Evolutionary conservation across 2,113 vertebrate species (phyloP).

Genomic region (Hipposideros armiger): DNA sequence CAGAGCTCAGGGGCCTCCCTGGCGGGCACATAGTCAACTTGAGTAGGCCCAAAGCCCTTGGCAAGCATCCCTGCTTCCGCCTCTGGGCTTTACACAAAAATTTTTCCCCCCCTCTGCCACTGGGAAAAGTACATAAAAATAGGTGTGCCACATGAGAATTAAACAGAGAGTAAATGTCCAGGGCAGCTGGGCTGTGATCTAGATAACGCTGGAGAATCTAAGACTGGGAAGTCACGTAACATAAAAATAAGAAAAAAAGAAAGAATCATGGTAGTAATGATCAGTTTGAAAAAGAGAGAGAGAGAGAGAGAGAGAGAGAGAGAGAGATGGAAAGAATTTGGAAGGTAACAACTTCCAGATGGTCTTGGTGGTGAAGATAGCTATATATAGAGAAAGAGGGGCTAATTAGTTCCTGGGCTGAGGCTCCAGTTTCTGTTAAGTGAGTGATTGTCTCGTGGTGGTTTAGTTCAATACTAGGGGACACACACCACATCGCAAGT

Average conservation of each 20-base stretch:
- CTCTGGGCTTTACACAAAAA: constrained; percentile 35
- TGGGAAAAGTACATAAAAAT: constrained; percentile 77
- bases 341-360: constrained; percentile 81
- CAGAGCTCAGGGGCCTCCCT: constrained; percentile 42
- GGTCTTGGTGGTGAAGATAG: constrained; percentile 74
- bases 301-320: background rate
- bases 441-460: constrained; percentile 82
- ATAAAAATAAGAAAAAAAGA: constrained; percentile 77
- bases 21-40: background rate
- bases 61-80: constrained; percentile 24
- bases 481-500: constrained; percentile 75
- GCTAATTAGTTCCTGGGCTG: constrained; percentile 83
- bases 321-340: constrained; percentile 84
- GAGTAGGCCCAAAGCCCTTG: constrained; percentile 15
- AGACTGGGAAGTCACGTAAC: constrained; percentile 74
- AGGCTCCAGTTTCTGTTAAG: constrained; percentile 82
- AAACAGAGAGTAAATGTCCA: constrained; percentile 46
- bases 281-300: constrained; percentile 67
- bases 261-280: constrained; percentile 72
- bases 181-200: constrained; percentile 14
- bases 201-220: constrained; percentile 53
- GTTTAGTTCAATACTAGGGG: constrained; percentile 71
- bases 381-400: constrained; percentile 83
- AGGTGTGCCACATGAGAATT: constrained; percentile 68
- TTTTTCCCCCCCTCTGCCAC: constrained; percentile 25